Evolutionary conservation across 2,888 invertebrate species (phyloP).

Genomic region (Ceraclea dissimilis): DNA sequence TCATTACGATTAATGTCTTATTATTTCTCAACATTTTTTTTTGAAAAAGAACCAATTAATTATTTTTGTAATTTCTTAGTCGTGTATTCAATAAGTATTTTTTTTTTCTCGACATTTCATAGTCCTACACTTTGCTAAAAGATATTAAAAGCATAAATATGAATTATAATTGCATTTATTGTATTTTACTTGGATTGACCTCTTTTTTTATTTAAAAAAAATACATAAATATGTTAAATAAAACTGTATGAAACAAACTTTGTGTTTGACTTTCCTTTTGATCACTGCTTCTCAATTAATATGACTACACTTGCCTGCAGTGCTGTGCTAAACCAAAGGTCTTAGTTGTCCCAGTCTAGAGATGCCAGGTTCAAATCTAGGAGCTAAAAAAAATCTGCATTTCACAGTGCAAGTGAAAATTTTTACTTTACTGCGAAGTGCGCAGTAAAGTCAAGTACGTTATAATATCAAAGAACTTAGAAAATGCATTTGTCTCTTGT

Average conservation of each 20-base stretch:
- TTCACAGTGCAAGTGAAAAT: no score
- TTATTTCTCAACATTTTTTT: neutral
- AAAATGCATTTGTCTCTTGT: no score
- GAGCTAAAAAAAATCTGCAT: no score
- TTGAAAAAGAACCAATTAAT: neutral
- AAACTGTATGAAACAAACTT: slow-evolving; percentile 1
- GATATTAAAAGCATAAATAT: neutral
- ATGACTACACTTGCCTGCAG: no score
- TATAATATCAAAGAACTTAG: no score
- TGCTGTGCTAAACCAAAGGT: no score
- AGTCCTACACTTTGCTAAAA: slow-evolving; percentile 10
- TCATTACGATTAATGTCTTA: neutral
- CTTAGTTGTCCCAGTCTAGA: no score
- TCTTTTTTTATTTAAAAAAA: slow-evolving; percentile 20
- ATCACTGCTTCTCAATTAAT: no score
- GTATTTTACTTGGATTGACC: slow-evolving; percentile 19
- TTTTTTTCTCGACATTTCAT: slow-evolving; percentile 20
- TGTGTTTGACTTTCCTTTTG: no score
- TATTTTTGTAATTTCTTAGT: neutral
- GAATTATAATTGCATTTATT: slow-evolving; percentile 21
- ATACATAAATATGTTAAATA: slow-evolving; percentile 21
- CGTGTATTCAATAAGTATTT: neutral
- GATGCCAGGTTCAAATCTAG: no score
- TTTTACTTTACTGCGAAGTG: no score
- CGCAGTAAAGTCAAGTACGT: no score